These are phyloP conservation scores for Diaprepes abbreviatus DNA, from an alignment of 2,888 invertebrate genomes.

Conservation along the genomic window DNA sequence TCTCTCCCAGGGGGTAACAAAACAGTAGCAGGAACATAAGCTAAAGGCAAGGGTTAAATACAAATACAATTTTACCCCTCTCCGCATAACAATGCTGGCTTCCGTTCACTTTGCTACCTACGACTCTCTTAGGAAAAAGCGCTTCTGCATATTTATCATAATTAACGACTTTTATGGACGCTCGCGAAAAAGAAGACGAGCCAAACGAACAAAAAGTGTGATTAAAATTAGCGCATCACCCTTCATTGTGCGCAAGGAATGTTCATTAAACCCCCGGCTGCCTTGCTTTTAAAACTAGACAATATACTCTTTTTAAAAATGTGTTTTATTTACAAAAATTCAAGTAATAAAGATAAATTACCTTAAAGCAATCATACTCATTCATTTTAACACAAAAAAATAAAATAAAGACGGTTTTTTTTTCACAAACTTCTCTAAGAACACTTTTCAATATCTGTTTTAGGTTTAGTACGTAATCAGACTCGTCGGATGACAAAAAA, in stretches of 20 bases:
- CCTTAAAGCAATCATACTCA: constrained; percentile 9
- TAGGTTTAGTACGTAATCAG: too few relatives aligned
- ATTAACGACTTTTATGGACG: constrained; percentile 69
- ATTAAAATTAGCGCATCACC: constrained; percentile 64
- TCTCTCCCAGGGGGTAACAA: constrained; percentile 65
- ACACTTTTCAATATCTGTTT: too few relatives aligned
- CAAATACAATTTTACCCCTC: constrained; percentile 67
- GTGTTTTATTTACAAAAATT: constrained; percentile 32
- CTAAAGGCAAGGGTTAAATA: constrained; percentile 69
- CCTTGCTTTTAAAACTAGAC: constrained; percentile 43
- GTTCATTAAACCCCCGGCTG: constrained; percentile 53
- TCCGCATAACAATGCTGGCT: constrained; percentile 68
- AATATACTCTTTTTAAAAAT: constrained; percentile 30
- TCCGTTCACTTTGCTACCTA: constrained; percentile 64
- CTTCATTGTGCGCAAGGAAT: constrained; percentile 57
- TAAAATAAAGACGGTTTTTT: neutral
- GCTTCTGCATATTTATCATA: constrained; percentile 68
- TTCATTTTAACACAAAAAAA: neutral
- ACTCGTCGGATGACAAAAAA: too few relatives aligned
- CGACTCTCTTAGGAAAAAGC: constrained; percentile 69
- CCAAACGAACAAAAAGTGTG: constrained; percentile 64
- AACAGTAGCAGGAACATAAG: constrained; percentile 66
- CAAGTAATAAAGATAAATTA: constrained; percentile 37
- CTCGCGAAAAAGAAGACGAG: constrained; percentile 64
- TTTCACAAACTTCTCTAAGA: too few relatives aligned